These are phyloP conservation scores for Labeo calbasu DNA, from an alignment of 2,797 vertebrate species.

Conservation along the genomic window DNA sequence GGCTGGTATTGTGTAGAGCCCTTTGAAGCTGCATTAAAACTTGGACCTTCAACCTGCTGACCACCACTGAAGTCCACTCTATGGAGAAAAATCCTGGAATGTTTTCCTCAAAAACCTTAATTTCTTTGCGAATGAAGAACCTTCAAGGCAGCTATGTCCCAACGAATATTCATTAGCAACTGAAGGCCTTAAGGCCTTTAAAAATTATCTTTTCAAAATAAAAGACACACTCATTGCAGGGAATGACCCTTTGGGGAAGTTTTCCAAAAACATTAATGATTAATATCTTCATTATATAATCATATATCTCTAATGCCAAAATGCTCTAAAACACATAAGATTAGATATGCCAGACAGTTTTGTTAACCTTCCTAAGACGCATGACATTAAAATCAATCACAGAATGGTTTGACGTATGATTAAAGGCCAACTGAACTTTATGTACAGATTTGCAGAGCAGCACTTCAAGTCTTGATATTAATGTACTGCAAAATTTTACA, in stretches of 20 bases:
- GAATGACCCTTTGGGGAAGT: background rate
- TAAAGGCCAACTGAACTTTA: background rate
- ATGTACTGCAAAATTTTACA: background rate
- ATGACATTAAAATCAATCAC: background rate
- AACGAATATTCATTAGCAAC: background rate
- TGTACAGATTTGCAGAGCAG: background rate
- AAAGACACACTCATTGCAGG: background rate
- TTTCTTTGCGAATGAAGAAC: no score
- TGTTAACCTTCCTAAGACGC: background rate
- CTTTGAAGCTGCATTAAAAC: no score
- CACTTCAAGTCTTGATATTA: background rate
- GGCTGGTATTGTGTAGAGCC: no score
- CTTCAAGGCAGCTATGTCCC: background rate
- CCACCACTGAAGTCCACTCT: no score
- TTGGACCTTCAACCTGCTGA: no score
- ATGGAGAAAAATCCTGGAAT: no score
- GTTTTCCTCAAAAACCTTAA: no score
- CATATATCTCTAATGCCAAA: background rate
- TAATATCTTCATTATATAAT: background rate
- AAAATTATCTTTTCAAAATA: background rate
- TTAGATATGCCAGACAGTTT: background rate
- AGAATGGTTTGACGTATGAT: background rate
- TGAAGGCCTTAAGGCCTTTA: background rate
- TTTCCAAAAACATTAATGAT: conserved; percentile 1
- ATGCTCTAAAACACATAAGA: conserved; percentile 3